Evolutionary conservation across 2,888 invertebrate species (phyloP), one percentile per base, ranked within the genome.

Genomic region (Diogma glabrata): DNA sequence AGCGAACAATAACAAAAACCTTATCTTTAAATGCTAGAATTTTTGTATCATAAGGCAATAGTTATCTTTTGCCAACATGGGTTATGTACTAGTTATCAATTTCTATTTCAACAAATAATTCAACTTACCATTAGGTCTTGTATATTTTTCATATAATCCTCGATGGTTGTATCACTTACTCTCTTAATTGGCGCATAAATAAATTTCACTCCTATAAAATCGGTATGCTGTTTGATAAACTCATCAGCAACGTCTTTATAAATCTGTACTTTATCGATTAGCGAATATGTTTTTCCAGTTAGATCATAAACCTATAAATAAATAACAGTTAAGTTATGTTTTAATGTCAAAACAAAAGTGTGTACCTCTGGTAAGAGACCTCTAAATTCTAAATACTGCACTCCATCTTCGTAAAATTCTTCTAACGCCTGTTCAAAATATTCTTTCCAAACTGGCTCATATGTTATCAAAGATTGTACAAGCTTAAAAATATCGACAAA

Each of bases 361-460:
- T 61, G 55, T 55, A 70, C 70, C 54, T 54, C 60, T 0, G 81
- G 79, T 22, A 87, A 63, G 1, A 77, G 65, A n/a, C 79, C 74
- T 48, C 87, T 71, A 2, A 86, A 67, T 66, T 87, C 87, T 17
- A 84, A 60, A 56, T 85, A 86, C 65, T 81, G 75, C 0, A 86
- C 72, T 51, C 82, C 82, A 60, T 86, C 84, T 5, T 76, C 75
- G 58, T 75, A 73, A 50, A 82, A 75, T 54, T 79, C 77, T 54
- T 72, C 65, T 2, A 87, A 64, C 0, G 76, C 78, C 53, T 78
- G 77, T 56, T 80, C 79, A 57, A 80, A 79, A 60, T 84, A 81
- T 50, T 78, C 77, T 48, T 76, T 75, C 74, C 79, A 82, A 5
- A 80, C 74, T 0, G 82, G 81, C 43, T 74, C 75, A 59, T 79